Conservation (phyloP, 2,797 vertebrate genomes). For the Crenuchus spilurus region DNA sequence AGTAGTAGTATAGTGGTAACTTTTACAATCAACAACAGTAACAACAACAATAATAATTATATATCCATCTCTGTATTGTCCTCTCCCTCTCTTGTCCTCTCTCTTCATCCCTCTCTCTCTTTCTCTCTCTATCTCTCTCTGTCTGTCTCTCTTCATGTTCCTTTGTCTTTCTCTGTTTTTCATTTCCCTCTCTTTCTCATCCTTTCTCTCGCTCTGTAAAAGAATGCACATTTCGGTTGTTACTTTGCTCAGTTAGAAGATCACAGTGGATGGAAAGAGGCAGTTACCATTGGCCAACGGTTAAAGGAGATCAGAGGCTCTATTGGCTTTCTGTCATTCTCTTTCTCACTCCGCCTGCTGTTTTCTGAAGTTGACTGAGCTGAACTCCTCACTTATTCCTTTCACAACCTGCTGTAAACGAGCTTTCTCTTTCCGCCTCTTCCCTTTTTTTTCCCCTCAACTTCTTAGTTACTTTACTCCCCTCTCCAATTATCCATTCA, state of each 20-base stretch:
- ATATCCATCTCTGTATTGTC: not conserved
- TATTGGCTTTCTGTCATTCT: constrained; percentile 35
- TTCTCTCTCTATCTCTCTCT: constrained; percentile 3
- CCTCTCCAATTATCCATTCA: not conserved
- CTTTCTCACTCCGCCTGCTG: constrained; percentile 35
- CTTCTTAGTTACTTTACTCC: constrained; percentile 11
- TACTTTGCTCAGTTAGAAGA: not conserved
- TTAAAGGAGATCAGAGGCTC: constrained; percentile 24
- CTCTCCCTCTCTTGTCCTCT: not conserved
- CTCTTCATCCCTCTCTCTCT: not conserved
- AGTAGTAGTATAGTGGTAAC: no score
- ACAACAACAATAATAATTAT: no score
- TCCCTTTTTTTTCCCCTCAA: not conserved
- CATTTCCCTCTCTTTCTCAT: constrained; percentile 9
- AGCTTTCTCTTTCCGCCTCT: not conserved
- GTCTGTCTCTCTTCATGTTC: not conserved
- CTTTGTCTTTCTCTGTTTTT: not conserved
- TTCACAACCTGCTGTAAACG: not conserved
- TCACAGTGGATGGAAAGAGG: not conserved
- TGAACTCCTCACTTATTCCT: not conserved
- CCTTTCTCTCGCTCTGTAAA: not conserved
- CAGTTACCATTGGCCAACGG: constrained; percentile 12
- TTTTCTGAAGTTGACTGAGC: not conserved
- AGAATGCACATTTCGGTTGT: not conserved
- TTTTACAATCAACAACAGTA: no score